Evolutionary conservation across 1,140 invertebrate species (phyloP).

Genomic region (Nasonia vitripennis): DNA sequence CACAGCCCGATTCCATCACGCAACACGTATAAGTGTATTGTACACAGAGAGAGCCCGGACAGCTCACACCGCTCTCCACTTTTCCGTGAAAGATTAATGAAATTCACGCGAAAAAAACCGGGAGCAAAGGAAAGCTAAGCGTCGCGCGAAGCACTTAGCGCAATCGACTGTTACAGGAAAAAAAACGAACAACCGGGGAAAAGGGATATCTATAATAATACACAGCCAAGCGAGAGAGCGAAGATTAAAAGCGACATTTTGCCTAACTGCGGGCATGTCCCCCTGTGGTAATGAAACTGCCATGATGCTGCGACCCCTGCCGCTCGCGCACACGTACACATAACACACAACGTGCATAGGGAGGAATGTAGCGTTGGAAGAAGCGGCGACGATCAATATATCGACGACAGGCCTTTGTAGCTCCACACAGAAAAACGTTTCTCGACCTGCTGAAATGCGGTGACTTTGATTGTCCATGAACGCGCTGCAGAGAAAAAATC

Average conservation of each 20-base stretch:
- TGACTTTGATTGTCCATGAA: no score
- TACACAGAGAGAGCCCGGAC: background rate
- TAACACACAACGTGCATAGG: background rate
- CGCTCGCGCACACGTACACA: background rate
- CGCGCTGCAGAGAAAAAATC: background rate
- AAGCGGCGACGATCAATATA: conserved; percentile 25
- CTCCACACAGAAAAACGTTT: background rate
- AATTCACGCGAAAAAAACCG: background rate
- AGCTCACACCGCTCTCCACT: background rate
- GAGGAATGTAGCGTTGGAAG: background rate
- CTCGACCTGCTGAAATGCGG: background rate
- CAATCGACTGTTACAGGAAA: background rate
- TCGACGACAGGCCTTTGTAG: background rate
- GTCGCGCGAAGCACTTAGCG: conserved; percentile 16
- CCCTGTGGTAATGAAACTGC: background rate
- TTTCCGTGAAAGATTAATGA: conserved; percentile 9
- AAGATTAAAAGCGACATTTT: conserved; percentile 21
- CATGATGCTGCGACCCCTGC: conserved; percentile 2
- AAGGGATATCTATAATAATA: background rate
- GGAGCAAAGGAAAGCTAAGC: conserved; percentile 11
- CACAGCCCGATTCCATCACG: background rate
- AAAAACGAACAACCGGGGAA: background rate
- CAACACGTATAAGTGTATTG: background rate
- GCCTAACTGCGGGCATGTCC: background rate
- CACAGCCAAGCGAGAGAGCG: no score